Evolutionary conservation across 2,888 invertebrate genomes (phyloP).

Genomic region (Amblyteles armatorius): DNA sequence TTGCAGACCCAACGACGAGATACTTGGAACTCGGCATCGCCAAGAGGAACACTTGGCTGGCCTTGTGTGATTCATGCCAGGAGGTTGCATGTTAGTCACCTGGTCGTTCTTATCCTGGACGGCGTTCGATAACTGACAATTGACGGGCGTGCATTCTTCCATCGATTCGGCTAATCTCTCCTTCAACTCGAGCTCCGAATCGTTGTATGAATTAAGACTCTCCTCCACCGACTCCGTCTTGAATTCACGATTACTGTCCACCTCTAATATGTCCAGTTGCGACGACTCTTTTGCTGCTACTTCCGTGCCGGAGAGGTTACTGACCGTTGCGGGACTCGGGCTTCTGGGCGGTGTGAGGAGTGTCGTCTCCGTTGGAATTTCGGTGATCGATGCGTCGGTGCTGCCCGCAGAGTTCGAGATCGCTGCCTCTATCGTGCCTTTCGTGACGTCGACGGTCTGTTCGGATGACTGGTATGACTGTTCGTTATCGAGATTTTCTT

Average conservation of each 20-base stretch:
- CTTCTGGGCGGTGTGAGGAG: constrained; percentile 75
- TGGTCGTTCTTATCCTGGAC: constrained; percentile 77
- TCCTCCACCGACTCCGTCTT: constrained; percentile 76
- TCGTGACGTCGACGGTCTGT: constrained; percentile 8
- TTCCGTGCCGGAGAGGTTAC: constrained; percentile 22
- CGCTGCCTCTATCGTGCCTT: constrained; percentile 23
- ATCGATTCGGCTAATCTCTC: constrained; percentile 77
- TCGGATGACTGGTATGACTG: background rate
- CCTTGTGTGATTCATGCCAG: constrained; percentile 79
- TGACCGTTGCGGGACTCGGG: constrained; percentile 69
- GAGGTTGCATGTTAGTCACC: constrained; percentile 81
- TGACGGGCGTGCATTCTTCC: constrained; percentile 72
- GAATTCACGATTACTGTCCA: constrained; percentile 75
- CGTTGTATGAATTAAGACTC: constrained; percentile 77
- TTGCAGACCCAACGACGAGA: constrained; percentile 76
- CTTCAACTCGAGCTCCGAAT: constrained; percentile 78
- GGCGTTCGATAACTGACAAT: constrained; percentile 67
- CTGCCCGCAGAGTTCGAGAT: constrained; percentile 20
- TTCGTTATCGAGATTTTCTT: constrained; percentile 30
- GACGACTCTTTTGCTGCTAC: constrained; percentile 48
- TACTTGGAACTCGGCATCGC: constrained; percentile 70
- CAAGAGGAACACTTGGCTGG: constrained; percentile 73
- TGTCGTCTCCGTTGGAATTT: constrained; percentile 71
- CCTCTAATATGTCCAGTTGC: constrained; percentile 70
- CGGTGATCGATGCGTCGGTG: constrained; percentile 43